Evolutionary conservation across 2,888 invertebrate genomes (phyloP).

Genomic region (Tipula lateralis): DNA sequence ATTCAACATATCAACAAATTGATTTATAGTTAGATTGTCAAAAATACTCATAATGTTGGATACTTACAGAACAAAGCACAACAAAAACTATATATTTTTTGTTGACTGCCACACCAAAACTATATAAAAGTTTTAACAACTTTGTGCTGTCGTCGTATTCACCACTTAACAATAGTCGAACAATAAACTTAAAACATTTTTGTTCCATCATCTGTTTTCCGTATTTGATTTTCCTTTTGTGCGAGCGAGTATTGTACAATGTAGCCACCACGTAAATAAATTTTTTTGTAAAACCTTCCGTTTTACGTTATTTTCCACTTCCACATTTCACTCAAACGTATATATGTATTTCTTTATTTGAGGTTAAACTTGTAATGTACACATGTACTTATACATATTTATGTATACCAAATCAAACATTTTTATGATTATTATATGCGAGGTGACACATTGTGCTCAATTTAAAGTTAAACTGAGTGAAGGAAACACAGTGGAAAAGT

Average conservation of each 20-base stretch:
- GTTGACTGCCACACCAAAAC: background rate
- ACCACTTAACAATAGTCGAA: background rate
- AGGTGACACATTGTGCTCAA: conserved; percentile 27
- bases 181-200: background rate
- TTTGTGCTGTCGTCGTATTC: background rate
- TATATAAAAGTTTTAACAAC: background rate
- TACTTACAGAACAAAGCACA: too few relatives aligned
- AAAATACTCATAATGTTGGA: too few relatives aligned
- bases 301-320: background rate
- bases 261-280: background rate
- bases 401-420: background rate
- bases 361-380: background rate
- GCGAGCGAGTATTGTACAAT: background rate
- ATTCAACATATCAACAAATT: too few relatives aligned
- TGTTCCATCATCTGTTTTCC: background rate
- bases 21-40: too few relatives aligned
- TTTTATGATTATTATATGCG: background rate
- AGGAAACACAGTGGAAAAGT: background rate
- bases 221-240: background rate
- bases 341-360: background rate
- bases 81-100: too few relatives aligned
- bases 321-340: background rate
- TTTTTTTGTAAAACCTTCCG: background rate
- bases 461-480: conserved; percentile 14
- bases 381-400: background rate